Base-by-base conservation (phyloP, 2,113 vertebrate species). In the Eolophus roseicapilla region DNA sequence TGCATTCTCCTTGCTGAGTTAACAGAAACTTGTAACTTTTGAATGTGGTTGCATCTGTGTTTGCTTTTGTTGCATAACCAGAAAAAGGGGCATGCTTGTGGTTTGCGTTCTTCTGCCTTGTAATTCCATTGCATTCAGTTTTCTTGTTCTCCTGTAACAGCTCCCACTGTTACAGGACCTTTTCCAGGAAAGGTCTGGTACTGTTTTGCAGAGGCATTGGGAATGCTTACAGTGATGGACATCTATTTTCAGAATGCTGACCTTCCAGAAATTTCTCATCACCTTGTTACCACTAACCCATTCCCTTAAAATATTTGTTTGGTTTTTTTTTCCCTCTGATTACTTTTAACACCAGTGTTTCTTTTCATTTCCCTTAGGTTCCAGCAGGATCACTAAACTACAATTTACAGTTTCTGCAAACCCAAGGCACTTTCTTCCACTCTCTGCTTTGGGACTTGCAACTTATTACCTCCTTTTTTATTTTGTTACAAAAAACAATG, bases 381-480 rank as follows among this genome's bases (percentile, higher is more conserved):
- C 95, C 79, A 83, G 70, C 29, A 96, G 95, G 96, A 97, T 96
- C 97, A 93, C 92, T 97, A 97, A 97, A 97, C 77, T 65, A 96
- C 94, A 95, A 97, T 98, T 98, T 98, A 98, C 95, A 96, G 96
- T 92, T 97, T 86, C 95, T 95, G 92, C 89, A 97, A 96, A 97
- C 95, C 12, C 44, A 96, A 47, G 89, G 91, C 93, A 95, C 88
- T 92, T 96, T 95, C 83, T 97, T 96, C 91, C 83, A 96, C 95
- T 98, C 96, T 97, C 94, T 97, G 96, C 92, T 97, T 83, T 97
- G 98, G 98, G 97, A 98, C 98, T 98, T 98, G 96, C 94, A 98
- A 96, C 92, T 97, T 97, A 97, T 69, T 97, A 94, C 79, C 55
- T 97, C 71, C 95, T 95, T 96, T 97, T 97, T 96, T 96, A 95